Evolutionary conservation across 1,140 invertebrate species (phyloP).

Genomic region (Megalopta genalis): DNA sequence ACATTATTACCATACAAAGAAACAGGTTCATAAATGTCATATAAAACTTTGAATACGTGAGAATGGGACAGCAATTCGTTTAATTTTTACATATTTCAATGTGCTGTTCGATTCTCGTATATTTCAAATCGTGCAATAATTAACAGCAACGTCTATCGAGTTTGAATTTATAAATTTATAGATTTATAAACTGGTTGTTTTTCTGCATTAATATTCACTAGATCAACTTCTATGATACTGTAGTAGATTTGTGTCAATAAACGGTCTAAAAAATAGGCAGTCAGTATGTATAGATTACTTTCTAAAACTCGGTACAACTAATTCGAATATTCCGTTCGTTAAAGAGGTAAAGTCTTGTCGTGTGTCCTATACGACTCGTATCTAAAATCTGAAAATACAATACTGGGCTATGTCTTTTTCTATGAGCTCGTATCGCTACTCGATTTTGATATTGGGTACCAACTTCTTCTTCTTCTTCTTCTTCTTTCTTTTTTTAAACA

Average conservation of each 20-base stretch:
- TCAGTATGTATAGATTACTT: slow-evolving; percentile 9
- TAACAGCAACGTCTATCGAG: neutral
- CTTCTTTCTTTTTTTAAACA: neutral
- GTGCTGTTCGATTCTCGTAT: neutral
- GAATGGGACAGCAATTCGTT: neutral
- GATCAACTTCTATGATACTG: neutral
- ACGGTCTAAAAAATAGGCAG: slow-evolving; percentile 42
- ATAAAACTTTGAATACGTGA: slow-evolving; percentile 17
- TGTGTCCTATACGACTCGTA: neutral
- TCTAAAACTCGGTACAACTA: slow-evolving; percentile 17
- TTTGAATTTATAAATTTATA: neutral
- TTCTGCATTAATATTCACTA: neutral
- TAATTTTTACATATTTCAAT: neutral
- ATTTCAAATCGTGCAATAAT: slow-evolving; percentile 9
- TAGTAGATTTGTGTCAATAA: slow-evolving; percentile 5
- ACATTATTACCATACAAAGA: slow-evolving; percentile 43
- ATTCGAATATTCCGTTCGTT: slow-evolving; percentile 25
- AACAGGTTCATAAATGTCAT: slow-evolving; percentile 22
- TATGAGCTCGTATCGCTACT: neutral
- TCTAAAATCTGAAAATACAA: slow-evolving; percentile 12
- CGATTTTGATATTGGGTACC: neutral
- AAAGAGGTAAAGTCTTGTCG: neutral
- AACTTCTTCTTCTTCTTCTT: neutral
- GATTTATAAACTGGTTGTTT: neutral
- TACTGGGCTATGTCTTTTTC: neutral